These are phyloP conservation scores for Homarus americanus DNA, from an alignment of 1,140 invertebrate genomes.

Conservation along the genomic window DNA sequence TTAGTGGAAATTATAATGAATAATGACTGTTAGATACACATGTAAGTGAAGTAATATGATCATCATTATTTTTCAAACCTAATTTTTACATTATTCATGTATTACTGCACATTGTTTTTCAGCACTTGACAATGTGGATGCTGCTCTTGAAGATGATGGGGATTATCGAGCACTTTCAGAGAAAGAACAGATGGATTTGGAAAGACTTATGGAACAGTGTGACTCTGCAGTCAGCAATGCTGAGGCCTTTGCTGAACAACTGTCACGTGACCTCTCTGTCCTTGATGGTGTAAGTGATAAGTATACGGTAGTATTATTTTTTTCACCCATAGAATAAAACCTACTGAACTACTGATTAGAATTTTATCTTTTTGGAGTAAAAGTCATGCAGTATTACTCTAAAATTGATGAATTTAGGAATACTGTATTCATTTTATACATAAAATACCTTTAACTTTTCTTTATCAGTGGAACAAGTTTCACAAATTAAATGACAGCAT, in stretches of 20 bases:
- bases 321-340: too few relatives aligned
- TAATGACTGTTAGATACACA: not conserved
- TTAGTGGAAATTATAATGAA: too few relatives aligned
- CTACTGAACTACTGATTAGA: too few relatives aligned
- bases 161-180: slow-evolving; percentile 92
- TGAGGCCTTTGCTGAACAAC: slow-evolving; percentile 89
- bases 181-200: slow-evolving; percentile 89
- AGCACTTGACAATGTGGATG: slow-evolving; percentile 67
- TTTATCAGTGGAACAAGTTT: too few relatives aligned
- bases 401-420: too few relatives aligned
- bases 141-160: slow-evolving; percentile 76
- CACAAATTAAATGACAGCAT: too few relatives aligned
- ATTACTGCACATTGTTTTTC: not conserved
- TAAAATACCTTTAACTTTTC: too few relatives aligned
- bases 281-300: slow-evolving; percentile 86
- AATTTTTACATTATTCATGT: not conserved
- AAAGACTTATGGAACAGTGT: slow-evolving; percentile 85
- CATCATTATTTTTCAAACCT: not conserved
- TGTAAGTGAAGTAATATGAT: not conserved
- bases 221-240: slow-evolving; percentile 91
- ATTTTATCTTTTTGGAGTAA: too few relatives aligned
- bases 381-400: too few relatives aligned
- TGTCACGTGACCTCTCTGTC: slow-evolving; percentile 88
- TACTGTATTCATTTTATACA: too few relatives aligned
- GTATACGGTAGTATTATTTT: too few relatives aligned